Evolutionary conservation across 2,888 invertebrate genomes (phyloP).

Genomic region (Tortrix viridana): DNA sequence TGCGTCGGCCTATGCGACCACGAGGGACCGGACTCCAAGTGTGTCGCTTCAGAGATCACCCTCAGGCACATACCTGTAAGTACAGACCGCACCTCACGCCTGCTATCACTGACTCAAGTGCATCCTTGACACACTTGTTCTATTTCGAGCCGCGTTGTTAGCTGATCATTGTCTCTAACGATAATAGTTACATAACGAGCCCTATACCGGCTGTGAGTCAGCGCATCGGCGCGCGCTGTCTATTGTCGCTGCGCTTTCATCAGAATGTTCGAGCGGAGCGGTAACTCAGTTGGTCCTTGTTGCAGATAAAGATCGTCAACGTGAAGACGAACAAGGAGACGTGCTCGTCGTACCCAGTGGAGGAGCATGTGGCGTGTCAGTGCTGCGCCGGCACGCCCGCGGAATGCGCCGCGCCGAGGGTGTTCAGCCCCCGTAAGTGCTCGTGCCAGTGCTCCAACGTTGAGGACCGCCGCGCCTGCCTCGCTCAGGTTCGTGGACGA

Average conservation of each 20-base stretch:
- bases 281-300: slow-evolving; percentile 38
- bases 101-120: slow-evolving; percentile 53
- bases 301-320: slow-evolving; percentile 72
- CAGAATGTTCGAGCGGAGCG: slow-evolving; percentile 3
- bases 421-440: slow-evolving; percentile 80
- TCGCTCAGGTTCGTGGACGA: slow-evolving; percentile 79
- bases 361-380: slow-evolving; percentile 70
- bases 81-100: slow-evolving; percentile 22
- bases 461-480: slow-evolving; percentile 70
- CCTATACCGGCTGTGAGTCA: slow-evolving; percentile 39
- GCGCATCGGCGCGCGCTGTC: slow-evolving; percentile 24
- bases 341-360: slow-evolving; percentile 67
- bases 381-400: slow-evolving; percentile 63
- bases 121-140: slow-evolving; percentile 72
- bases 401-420: slow-evolving; percentile 61
- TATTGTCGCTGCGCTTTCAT: slow-evolving; percentile 20
- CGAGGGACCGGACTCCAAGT: slow-evolving; percentile 60
- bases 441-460: slow-evolving; percentile 77
- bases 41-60: slow-evolving; percentile 60
- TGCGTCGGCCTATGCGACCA: slow-evolving; percentile 76
- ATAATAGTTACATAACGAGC: slow-evolving; percentile 62
- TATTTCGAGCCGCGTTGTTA: slow-evolving; percentile 48
- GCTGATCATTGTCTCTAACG: slow-evolving; percentile 54
- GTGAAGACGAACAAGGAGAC: slow-evolving; percentile 68
- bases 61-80: slow-evolving; percentile 71